Evolutionary conservation across 2,797 vertebrate species (phyloP).

Genomic region (Coendou prehensilis): DNA sequence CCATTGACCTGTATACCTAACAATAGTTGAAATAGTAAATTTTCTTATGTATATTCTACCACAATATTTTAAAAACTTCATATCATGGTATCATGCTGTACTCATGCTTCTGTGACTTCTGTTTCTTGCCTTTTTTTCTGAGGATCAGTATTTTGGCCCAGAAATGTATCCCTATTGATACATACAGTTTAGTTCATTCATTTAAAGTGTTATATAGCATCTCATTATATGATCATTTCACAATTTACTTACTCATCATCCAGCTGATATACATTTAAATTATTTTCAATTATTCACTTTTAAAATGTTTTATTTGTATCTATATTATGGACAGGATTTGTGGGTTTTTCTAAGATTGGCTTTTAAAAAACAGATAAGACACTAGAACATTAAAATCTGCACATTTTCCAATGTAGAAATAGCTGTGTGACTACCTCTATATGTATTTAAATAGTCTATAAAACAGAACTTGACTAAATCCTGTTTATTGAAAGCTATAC

Average conservation of each 20-base stretch:
- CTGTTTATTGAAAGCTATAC: conserved; percentile 71
- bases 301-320: conserved; percentile 35
- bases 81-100: neutral
- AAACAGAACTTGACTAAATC: conserved; percentile 67
- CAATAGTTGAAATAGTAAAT: conserved; percentile 15
- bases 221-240: neutral
- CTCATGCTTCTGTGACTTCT: conserved; percentile 2
- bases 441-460: conserved; percentile 53
- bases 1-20: conserved; percentile 2
- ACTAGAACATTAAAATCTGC: conserved; percentile 66
- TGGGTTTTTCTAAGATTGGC: neutral
- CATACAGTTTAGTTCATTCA: neutral
- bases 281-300: conserved; percentile 49
- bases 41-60: neutral
- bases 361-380: conserved; percentile 52
- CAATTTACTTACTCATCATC: neutral
- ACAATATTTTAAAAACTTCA: neutral
- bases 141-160: conserved; percentile 49
- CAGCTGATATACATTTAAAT: conserved; percentile 13
- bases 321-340: conserved; percentile 36
- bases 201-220: neutral
- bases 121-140: neutral
- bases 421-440: neutral
- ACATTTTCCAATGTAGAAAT: conserved; percentile 51
- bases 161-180: conserved; percentile 22